A percentile compares a stretch with the other conserved stretches of the same genome.
Evolutionary conservation across 2,888 invertebrate genomes (phyloP).

Genomic region (Sepioteuthis lessoniana): DNA sequence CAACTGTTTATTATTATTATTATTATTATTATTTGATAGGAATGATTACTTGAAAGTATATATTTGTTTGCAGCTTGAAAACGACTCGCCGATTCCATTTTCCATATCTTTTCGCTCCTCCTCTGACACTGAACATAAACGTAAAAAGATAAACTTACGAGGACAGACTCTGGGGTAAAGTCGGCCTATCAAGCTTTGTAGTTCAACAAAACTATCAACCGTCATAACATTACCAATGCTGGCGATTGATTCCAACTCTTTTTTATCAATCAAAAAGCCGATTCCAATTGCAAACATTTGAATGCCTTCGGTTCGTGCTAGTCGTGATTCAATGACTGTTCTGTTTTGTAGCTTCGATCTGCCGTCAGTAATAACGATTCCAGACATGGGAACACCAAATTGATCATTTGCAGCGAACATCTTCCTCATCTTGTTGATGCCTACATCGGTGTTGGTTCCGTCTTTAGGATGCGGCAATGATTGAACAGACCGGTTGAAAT

Average conservation of each 20-base stretch:
- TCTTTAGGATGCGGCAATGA: slow-evolving; percentile 56
- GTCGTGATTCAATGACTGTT: slow-evolving; percentile 70
- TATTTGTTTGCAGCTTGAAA: too few relatives aligned
- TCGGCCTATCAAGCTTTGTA: slow-evolving; percentile 51
- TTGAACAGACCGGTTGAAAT: slow-evolving; percentile 51
- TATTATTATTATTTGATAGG: too few relatives aligned
- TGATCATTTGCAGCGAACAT: slow-evolving; percentile 56
- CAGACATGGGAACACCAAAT: slow-evolving; percentile 69
- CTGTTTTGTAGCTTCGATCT: slow-evolving; percentile 65
- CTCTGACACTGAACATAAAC: too few relatives aligned
- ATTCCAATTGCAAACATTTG: slow-evolving; percentile 74
- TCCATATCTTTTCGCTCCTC: too few relatives aligned
- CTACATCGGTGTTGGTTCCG: slow-evolving; percentile 58
- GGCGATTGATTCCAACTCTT: slow-evolving; percentile 66
- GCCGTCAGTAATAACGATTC: slow-evolving; percentile 75
- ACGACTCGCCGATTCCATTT: too few relatives aligned
- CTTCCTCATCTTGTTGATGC: slow-evolving; percentile 56
- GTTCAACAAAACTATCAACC: slow-evolving; percentile 56
- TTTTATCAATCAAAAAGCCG: slow-evolving; percentile 66
- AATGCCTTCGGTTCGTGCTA: slow-evolving; percentile 70
- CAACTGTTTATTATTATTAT: too few relatives aligned
- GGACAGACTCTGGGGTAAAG: slow-evolving; percentile 58
- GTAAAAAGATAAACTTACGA: slow-evolving; percentile 51
- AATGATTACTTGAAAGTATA: too few relatives aligned
- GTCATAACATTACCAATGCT: slow-evolving; percentile 57